Evolutionary conservation across 2,797 vertebrate species (phyloP).

Genomic region (Eurystomus glaucurus): DNA sequence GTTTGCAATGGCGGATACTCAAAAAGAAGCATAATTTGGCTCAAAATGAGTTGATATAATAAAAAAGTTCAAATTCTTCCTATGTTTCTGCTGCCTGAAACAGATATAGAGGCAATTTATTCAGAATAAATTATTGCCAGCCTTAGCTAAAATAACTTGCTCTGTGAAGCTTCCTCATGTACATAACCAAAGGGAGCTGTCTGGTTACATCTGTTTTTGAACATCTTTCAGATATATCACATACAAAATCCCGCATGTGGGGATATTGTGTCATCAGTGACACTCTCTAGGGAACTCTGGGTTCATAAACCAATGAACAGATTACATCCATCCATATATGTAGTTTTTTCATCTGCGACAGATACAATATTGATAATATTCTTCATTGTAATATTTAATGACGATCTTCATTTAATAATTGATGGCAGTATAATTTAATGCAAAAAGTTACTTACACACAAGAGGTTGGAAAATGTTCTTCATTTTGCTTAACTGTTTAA

Average conservation of each 20-base stretch:
- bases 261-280: slow-evolving; percentile 60
- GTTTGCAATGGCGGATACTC: slow-evolving; percentile 70
- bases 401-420: slow-evolving; percentile 80
- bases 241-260: slow-evolving; percentile 64
- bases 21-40: slow-evolving; percentile 71
- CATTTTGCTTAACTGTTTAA: slow-evolving; percentile 64
- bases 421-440: slow-evolving; percentile 72
- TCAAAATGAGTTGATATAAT: slow-evolving; percentile 61
- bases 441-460: neutral
- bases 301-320: slow-evolving; percentile 71
- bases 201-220: slow-evolving; percentile 71
- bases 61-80: slow-evolving; percentile 74
- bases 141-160: slow-evolving; percentile 76
- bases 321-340: slow-evolving; percentile 56
- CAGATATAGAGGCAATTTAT: slow-evolving; percentile 81
- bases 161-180: slow-evolving; percentile 77
- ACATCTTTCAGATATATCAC: slow-evolving; percentile 71
- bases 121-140: slow-evolving; percentile 84
- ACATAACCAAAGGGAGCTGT: slow-evolving; percentile 66
- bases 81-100: slow-evolving; percentile 77
- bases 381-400: slow-evolving; percentile 77
- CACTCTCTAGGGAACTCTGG: slow-evolving; percentile 69
- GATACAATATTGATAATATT: slow-evolving; percentile 69
- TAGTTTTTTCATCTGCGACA: slow-evolving; percentile 78
- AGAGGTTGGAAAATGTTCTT: slow-evolving; percentile 55